These are phyloP conservation scores for Amblyraja radiata DNA, from an alignment of 2,797 vertebrate species.

Conservation along the genomic window DNA sequence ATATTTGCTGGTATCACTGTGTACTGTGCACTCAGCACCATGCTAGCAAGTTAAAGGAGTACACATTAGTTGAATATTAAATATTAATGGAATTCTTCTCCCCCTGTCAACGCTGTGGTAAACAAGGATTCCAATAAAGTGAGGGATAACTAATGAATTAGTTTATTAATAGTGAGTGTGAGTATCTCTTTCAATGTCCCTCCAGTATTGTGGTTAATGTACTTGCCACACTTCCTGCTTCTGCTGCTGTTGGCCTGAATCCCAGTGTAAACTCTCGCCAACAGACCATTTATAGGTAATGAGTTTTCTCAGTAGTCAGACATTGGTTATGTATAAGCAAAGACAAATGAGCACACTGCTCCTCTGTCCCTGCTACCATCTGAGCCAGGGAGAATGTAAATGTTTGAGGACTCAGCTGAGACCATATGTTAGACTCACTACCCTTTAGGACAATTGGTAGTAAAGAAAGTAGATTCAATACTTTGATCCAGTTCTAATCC, in stretches of 20 bases:
- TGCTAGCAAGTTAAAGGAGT: neutral
- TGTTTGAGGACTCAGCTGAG: constrained; percentile 8
- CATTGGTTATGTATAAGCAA: constrained; percentile 2
- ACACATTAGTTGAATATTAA: constrained; percentile 13
- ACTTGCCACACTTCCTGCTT: neutral
- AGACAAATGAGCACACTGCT: neutral
- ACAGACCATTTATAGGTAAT: constrained; percentile 34
- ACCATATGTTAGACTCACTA: neutral
- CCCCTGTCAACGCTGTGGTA: constrained; percentile 1
- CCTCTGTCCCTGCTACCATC: neutral
- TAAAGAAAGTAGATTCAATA: neutral
- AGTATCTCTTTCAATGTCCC: constrained; percentile 21
- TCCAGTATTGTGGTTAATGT: constrained; percentile 17
- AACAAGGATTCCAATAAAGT: constrained; percentile 26
- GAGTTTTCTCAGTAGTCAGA: constrained; percentile 17
- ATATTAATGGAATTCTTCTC: constrained; percentile 17
- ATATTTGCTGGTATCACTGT: neutral
- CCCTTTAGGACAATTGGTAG: neutral
- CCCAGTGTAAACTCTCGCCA: constrained; percentile 29
- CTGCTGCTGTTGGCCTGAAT: constrained; percentile 28
- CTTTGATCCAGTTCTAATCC: neutral
- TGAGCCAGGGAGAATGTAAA: neutral
- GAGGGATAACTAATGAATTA: constrained; percentile 32
- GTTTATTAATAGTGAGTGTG: neutral
- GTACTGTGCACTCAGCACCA: neutral